A percentile compares a stretch with the other conserved stretches of the same genome.
phyloP scores from a whole-genome alignment of 1,140 invertebrate species.

The Zaprionus vittiger region DNA sequence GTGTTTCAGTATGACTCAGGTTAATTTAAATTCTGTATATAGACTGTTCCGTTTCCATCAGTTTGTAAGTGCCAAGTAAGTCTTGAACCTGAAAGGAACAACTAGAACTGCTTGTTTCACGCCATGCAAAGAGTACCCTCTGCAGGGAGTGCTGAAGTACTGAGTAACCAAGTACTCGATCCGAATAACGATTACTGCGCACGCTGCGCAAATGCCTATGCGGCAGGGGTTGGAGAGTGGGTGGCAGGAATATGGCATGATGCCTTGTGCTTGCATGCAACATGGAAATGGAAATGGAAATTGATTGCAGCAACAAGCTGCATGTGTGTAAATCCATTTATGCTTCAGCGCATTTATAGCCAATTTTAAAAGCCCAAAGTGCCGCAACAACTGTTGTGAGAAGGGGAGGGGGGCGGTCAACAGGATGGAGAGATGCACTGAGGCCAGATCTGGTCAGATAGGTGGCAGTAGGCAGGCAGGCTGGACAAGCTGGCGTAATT shows the following conservation, averaged over 20 bases:
- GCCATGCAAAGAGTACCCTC: too few species aligned
- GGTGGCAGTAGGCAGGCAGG: constrained; percentile 27
- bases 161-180: neutral
- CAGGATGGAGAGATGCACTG: neutral
- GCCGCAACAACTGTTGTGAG: constrained; percentile 3
- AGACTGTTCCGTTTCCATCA: neutral
- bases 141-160: neutral
- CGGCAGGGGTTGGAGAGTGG: neutral
- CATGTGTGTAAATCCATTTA: constrained; percentile 80
- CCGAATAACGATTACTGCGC: neutral
- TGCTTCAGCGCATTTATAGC: constrained; percentile 77
- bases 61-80: neutral
- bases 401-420: neutral
- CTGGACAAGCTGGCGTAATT: constrained; percentile 23
- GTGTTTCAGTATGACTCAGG: too few species aligned
- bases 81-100: neutral
- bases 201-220: constrained; percentile 4
- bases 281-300: constrained; percentile 63
- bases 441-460: constrained; percentile 12
- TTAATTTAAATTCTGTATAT: too few species aligned
- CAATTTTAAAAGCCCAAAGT: constrained; percentile 70
- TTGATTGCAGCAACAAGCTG: constrained; percentile 69
- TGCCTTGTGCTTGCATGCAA: constrained; percentile 66
- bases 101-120: too few species aligned
- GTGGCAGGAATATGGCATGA: constrained; percentile 23